phyloP scores from a whole-genome alignment of 1,140 invertebrate genomes.

The Megalonaias nervosa region DNA sequence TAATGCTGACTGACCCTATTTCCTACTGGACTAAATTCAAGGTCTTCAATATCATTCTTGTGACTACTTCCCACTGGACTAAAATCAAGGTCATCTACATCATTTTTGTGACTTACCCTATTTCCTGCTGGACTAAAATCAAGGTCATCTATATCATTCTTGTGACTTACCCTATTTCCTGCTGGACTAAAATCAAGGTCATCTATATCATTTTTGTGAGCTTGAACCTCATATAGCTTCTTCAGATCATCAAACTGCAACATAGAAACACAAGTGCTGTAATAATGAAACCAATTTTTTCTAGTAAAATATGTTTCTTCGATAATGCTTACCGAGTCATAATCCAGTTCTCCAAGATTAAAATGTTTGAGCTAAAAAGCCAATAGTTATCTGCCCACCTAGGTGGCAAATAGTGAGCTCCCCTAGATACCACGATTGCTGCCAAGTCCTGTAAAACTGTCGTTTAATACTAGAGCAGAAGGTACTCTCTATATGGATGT shows the following conservation, averaged over 20 bases:
- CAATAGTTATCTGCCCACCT: too few species aligned
- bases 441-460: too few species aligned
- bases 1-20: slow-evolving; percentile 57
- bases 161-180: slow-evolving; percentile 79
- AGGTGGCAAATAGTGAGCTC: too few species aligned
- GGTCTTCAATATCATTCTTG: slow-evolving; percentile 89
- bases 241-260: slow-evolving; percentile 82
- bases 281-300: too few species aligned
- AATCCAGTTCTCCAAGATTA: too few species aligned
- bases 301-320: too few species aligned
- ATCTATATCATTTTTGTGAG: slow-evolving; percentile 88
- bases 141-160: slow-evolving; percentile 91
- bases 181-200: slow-evolving; percentile 91
- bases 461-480: too few species aligned
- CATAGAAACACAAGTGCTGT: neutral
- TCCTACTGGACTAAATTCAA: slow-evolving; percentile 88
- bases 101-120: slow-evolving; percentile 82
- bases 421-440: too few species aligned
- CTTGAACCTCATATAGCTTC: slow-evolving; percentile 79
- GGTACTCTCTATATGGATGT: too few species aligned
- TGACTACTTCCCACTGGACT: slow-evolving; percentile 83
- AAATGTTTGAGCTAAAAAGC: too few species aligned
- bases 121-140: slow-evolving; percentile 87
- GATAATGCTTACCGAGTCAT: too few species aligned
- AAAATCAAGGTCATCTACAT: slow-evolving; percentile 94